Evolutionary conservation across 2,888 invertebrate species (phyloP).

Genomic region (Mechanitis messenoides): DNA sequence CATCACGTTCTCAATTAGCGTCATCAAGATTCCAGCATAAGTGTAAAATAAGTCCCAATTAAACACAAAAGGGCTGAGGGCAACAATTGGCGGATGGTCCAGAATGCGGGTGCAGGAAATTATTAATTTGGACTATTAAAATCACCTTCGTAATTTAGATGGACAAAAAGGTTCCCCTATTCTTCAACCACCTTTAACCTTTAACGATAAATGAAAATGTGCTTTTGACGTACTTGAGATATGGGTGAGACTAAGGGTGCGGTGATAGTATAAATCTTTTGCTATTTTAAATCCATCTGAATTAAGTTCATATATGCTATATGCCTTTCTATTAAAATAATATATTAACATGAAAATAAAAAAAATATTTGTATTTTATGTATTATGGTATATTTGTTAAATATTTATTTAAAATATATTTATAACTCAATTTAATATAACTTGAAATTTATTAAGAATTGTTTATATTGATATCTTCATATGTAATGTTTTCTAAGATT

Average conservation of each 20-base stretch:
- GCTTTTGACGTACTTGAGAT: constrained; percentile 31
- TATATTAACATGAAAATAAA: too few species aligned
- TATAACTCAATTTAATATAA: too few species aligned
- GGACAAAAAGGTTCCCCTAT: constrained; percentile 37
- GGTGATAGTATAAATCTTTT: background rate
- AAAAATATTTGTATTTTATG: too few species aligned
- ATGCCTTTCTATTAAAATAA: too few species aligned
- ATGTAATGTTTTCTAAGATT: too few species aligned
- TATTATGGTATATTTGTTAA: too few species aligned
- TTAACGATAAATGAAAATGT: constrained; percentile 36
- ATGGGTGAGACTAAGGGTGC: constrained; percentile 23
- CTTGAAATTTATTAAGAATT: too few species aligned
- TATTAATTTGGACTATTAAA: constrained; percentile 48
- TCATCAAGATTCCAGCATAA: constrained; percentile 34
- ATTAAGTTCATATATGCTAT: background rate
- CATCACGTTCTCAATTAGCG: constrained; percentile 20
- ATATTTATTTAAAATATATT: too few species aligned
- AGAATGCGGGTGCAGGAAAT: constrained; percentile 42
- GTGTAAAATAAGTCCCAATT: constrained; percentile 41
- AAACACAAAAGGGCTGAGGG: constrained; percentile 35
- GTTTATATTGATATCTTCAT: too few species aligned
- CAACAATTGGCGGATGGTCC: constrained; percentile 31
- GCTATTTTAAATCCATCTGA: background rate
- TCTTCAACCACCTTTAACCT: constrained; percentile 19
- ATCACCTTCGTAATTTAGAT: constrained; percentile 43